These are phyloP conservation scores for Enhydra lutris DNA, from an alignment of 2,113 vertebrate species.

Conservation along the genomic window DNA sequence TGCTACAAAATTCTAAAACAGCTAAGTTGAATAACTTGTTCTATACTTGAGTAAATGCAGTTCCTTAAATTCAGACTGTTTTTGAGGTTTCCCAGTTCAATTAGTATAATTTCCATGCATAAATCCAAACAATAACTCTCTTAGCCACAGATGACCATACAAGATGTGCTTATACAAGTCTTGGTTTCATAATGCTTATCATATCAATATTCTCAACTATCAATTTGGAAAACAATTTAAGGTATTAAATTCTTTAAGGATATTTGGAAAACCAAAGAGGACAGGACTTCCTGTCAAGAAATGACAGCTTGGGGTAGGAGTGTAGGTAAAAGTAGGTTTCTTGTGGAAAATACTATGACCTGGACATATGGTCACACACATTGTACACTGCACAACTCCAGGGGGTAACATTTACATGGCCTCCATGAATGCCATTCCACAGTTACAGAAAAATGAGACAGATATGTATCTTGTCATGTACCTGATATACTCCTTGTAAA, in stretches of 20 bases:
- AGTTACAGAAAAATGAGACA: not conserved
- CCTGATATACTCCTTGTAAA: not conserved
- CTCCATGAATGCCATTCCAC: not conserved
- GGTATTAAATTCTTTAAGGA: no score
- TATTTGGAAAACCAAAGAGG: not conserved
- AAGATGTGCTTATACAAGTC: not conserved
- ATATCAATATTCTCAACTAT: not conserved
- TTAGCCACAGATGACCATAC: not conserved
- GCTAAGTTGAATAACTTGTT: not conserved
- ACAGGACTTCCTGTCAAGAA: not conserved
- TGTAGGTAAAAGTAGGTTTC: not conserved
- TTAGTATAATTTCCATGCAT: not conserved
- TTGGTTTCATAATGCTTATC: not conserved
- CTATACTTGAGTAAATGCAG: not conserved
- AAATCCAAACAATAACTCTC: not conserved
- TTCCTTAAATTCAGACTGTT: not conserved
- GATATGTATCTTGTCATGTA: not conserved
- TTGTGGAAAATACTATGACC: not conserved
- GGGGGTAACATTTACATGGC: rapidly evolving
- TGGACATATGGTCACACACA: not conserved
- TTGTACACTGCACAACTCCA: not conserved
- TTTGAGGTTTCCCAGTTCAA: not conserved
- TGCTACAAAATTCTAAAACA: not conserved
- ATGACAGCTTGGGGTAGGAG: not conserved
- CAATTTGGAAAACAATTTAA: not conserved